A percentile compares a stretch with the other conserved stretches of the same genome.
Evolutionary conservation across 2,888 invertebrate species (phyloP).

Genomic region (Limenitis arthemis): DNA sequence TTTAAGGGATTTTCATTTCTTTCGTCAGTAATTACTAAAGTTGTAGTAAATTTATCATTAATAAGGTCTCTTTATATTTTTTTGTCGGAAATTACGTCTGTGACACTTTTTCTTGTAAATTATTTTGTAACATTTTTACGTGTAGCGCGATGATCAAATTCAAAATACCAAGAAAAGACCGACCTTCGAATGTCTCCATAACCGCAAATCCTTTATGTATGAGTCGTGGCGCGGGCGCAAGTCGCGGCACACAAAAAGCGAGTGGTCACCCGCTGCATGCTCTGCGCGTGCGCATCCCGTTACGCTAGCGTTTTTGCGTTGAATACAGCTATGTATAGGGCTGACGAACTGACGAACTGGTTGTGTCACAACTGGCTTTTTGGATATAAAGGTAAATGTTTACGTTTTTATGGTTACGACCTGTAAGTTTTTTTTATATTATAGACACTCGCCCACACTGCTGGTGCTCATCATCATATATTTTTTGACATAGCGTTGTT

Average conservation of each 20-base stretch:
- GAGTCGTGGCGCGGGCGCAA: background rate
- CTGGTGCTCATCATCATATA: no score
- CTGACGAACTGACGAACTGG: slow-evolving; percentile 1
- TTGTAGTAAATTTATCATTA: no score
- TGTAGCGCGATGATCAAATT: no score
- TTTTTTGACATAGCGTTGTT: no score
- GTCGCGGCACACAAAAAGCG: slow-evolving; percentile 14
- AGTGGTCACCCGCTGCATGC: slow-evolving; percentile 21
- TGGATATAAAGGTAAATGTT: background rate
- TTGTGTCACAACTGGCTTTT: background rate
- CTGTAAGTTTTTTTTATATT: no score
- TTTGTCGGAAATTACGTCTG: no score
- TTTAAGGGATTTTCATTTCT: no score
- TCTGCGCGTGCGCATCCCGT: slow-evolving; percentile 30
- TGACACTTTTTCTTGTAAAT: no score
- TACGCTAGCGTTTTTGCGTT: slow-evolving; percentile 29
- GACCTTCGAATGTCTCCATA: slow-evolving; percentile 9
- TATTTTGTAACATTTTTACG: no score
- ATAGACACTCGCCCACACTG: no score
- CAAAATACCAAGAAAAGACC: slow-evolving; percentile 9
- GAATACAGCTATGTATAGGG: slow-evolving; percentile 26
- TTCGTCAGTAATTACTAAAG: no score
- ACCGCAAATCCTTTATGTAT: slow-evolving; percentile 8
- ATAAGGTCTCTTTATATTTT: no score
- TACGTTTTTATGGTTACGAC: background rate